Evolutionary conservation across 2,888 invertebrate genomes (phyloP).

Genomic region (Cerastis rubricosa): DNA sequence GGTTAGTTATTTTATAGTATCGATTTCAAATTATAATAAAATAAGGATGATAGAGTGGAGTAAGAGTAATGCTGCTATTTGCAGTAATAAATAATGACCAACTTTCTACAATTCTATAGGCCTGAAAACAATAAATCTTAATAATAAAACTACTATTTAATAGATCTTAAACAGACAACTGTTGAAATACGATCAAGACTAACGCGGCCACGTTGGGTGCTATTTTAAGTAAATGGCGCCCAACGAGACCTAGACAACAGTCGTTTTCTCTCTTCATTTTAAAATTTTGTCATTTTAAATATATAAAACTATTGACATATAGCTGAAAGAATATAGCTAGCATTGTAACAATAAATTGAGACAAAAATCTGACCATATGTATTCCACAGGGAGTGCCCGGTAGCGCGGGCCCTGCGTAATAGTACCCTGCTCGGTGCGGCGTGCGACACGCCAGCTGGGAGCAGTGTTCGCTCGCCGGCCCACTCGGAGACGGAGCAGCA

Average conservation of each 20-base stretch:
- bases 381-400: constrained; percentile 94
- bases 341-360: not conserved
- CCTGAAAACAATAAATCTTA: not conserved
- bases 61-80: not conserved
- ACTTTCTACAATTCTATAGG: not conserved
- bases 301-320: no score
- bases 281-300: not conserved
- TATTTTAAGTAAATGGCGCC: not conserved
- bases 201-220: constrained; percentile 2
- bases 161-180: not conserved
- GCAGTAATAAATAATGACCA: not conserved
- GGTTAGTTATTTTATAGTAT: constrained; percentile 53
- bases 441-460: constrained; percentile 93
- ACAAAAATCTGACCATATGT: constrained; percentile 87
- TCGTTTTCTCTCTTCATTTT: not conserved
- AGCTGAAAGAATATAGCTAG: not conserved
- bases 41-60: not conserved
- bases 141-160: not conserved
- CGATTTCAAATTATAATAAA: not conserved
- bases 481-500: constrained; percentile 90
- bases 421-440: constrained; percentile 93
- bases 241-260: not conserved
- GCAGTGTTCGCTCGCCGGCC: constrained; percentile 86
- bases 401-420: constrained; percentile 95
- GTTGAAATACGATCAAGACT: not conserved